Evolutionary conservation across 1,140 invertebrate genomes (phyloP).

Genomic region (Physella acuta): DNA sequence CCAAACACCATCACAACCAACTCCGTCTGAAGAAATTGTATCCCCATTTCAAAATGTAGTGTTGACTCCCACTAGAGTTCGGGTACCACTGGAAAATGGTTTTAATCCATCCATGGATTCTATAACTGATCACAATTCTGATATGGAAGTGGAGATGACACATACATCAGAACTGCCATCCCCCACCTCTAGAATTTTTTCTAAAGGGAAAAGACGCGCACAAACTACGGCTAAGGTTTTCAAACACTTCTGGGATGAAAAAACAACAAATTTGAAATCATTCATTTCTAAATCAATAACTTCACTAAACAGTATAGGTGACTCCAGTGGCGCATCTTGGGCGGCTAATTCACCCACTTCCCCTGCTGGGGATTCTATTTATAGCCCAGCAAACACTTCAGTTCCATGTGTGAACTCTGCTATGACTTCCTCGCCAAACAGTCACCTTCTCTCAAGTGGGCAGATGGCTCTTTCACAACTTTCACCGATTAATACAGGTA

Average conservation of each 20-base stretch:
- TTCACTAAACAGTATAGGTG: background rate
- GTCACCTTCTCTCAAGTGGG: too few species aligned
- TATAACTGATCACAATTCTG: background rate
- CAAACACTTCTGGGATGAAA: background rate
- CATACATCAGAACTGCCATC: background rate
- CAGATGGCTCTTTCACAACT: too few species aligned
- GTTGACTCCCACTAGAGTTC: background rate
- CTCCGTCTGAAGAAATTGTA: background rate
- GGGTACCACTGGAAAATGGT: too few species aligned
- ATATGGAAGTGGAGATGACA: constrained; percentile 4
- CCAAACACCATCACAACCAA: too few species aligned
- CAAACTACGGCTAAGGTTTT: background rate
- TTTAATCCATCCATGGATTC: too few species aligned
- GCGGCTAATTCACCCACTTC: background rate
- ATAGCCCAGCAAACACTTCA: too few species aligned
- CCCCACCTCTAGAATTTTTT: background rate
- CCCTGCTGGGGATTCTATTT: too few species aligned
- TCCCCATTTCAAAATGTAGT: constrained; percentile 18
- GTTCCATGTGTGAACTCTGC: too few species aligned
- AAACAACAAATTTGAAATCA: constrained; percentile 11
- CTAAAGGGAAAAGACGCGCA: background rate
- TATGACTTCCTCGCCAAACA: too few species aligned
- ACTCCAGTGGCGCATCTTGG: background rate
- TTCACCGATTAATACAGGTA: too few species aligned
- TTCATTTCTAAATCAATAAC: background rate